A percentile compares a stretch with the other conserved stretches of the same genome.
Conservation (phyloP, 2,113 vertebrate genomes). For the Harpagus bidentatus region DNA sequence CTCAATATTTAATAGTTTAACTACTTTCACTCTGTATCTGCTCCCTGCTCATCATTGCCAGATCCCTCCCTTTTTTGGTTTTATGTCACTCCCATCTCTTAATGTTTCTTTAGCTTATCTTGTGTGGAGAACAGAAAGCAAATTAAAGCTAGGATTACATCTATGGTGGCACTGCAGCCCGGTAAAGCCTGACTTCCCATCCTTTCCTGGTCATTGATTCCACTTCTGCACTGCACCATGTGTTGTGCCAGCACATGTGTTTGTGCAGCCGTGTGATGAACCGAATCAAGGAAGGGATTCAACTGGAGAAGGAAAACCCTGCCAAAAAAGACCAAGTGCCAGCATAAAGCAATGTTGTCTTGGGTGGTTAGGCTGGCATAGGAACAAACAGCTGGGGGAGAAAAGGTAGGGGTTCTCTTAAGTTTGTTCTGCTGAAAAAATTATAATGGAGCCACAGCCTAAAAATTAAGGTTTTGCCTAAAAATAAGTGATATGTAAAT, state of each 20-base stretch:
- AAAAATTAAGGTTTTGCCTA: background rate
- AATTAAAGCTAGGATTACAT: background rate
- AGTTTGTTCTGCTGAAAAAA: background rate
- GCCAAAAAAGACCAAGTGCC: background rate
- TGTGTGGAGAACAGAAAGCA: background rate
- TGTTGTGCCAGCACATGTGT: background rate
- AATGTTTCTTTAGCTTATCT: background rate
- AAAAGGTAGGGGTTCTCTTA: background rate
- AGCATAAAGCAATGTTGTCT: background rate
- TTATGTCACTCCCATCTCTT: background rate
- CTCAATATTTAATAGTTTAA: background rate
- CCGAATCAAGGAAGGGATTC: background rate
- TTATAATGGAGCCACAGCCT: background rate
- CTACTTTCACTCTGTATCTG: background rate
- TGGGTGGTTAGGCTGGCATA: background rate
- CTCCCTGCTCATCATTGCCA: accelerated
- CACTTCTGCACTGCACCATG: background rate
- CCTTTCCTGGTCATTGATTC: background rate
- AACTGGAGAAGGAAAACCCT: background rate
- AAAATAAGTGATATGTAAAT: background rate
- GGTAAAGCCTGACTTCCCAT: background rate
- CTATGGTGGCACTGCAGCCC: background rate
- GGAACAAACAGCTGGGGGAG: background rate
- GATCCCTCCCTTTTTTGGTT: background rate
- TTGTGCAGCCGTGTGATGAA: background rate